Conservation (phyloP, 1,140 invertebrate genomes). For the Marisa cornuarietis region DNA sequence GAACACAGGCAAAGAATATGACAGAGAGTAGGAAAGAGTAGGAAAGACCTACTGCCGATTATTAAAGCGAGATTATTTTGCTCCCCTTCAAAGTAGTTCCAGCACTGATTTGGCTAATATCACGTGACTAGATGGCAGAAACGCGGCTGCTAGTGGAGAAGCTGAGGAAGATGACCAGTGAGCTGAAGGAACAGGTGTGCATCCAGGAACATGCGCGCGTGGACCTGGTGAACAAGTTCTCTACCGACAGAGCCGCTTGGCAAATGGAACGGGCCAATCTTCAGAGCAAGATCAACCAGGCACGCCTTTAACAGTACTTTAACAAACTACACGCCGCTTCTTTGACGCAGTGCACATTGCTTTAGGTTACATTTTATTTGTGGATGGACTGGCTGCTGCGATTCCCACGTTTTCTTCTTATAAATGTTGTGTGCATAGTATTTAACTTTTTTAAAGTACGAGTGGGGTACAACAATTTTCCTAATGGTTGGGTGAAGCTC, state of each 20-base stretch:
- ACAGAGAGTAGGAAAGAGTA: background rate
- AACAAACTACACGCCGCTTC: too few relatives aligned
- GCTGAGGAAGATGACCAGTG: slow-evolving; percentile 69
- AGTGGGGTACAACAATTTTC: too few relatives aligned
- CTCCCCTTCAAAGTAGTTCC: background rate
- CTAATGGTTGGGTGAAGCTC: too few relatives aligned
- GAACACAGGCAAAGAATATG: background rate
- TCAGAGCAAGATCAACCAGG: slow-evolving; percentile 91
- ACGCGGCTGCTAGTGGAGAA: slow-evolving; percentile 62
- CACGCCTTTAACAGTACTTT: slow-evolving; percentile 52
- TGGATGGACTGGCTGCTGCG: too few relatives aligned
- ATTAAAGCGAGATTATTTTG: background rate
- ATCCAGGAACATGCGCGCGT: slow-evolving; percentile 89
- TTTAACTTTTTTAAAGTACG: too few relatives aligned
- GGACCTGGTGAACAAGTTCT: slow-evolving; percentile 87
- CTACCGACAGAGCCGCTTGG: slow-evolving; percentile 86
- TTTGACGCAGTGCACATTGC: too few relatives aligned
- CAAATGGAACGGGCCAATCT: slow-evolving; percentile 90
- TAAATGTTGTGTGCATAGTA: too few relatives aligned
- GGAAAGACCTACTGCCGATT: background rate
- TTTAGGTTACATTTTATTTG: too few relatives aligned
- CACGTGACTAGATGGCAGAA: slow-evolving; percentile 45
- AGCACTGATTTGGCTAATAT: background rate
- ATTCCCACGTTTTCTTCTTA: too few relatives aligned
- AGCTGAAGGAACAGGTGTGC: slow-evolving; percentile 83